These are phyloP conservation scores for Ivindomyrus marchei DNA, from an alignment of 2,113 vertebrate genomes.

Conservation along the genomic window DNA sequence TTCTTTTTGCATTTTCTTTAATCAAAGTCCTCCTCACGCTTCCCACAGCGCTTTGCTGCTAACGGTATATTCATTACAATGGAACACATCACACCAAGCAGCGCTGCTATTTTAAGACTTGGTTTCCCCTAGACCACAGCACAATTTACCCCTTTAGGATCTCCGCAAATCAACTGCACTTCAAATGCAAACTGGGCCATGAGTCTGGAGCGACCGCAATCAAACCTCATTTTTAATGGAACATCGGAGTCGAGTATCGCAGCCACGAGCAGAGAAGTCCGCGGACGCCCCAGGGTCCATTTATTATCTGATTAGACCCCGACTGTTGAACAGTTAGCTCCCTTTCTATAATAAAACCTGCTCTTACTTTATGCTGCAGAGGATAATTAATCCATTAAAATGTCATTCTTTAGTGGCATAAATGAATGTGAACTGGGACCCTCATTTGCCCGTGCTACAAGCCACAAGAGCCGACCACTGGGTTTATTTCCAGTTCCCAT, in stretches of 20 bases:
- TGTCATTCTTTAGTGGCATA: slow-evolving; percentile 16
- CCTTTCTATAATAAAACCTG: slow-evolving; percentile 12
- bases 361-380: slow-evolving; percentile 16
- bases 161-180: background rate
- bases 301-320: slow-evolving; percentile 18
- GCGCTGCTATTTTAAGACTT: background rate
- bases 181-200: background rate
- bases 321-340: slow-evolving; percentile 11
- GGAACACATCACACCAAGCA: background rate
- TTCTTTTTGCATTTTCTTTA: background rate
- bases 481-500: slow-evolving; percentile 9
- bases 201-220: background rate
- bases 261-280: background rate
- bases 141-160: background rate
- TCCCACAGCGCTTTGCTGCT: background rate
- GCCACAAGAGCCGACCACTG: background rate
- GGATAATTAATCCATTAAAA: slow-evolving; percentile 38
- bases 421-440: slow-evolving; percentile 18
- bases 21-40: background rate
- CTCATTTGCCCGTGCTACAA: background rate
- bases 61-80: background rate
- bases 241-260: background rate
- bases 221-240: background rate
- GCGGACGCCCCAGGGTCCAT: background rate
- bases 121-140: background rate